Conservation (phyloP, 2,113 vertebrate species). For the Lontra canadensis region DNA sequence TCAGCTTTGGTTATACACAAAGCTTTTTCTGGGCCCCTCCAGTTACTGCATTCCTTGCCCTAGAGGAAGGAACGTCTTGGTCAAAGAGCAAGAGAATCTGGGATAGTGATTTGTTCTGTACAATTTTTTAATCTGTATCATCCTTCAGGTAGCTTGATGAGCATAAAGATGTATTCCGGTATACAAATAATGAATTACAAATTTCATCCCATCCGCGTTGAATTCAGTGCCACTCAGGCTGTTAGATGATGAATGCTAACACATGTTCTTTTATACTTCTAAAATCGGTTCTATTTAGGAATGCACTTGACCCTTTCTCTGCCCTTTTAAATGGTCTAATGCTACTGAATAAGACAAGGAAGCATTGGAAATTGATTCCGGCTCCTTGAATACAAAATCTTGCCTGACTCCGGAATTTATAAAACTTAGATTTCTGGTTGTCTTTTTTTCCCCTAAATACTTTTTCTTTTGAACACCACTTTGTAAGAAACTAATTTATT, state of each 20-base stretch:
- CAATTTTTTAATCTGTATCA: background rate
- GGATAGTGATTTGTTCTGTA: background rate
- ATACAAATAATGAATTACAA: background rate
- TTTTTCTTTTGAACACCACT: constrained; percentile 57
- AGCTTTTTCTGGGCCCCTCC: background rate
- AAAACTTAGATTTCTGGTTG: constrained; percentile 40
- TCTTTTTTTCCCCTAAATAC: background rate
- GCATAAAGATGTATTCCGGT: background rate
- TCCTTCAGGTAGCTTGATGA: background rate
- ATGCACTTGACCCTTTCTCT: background rate
- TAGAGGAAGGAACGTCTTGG: background rate
- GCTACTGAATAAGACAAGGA: constrained; percentile 17
- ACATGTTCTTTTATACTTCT: background rate
- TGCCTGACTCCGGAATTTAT: background rate
- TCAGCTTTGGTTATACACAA: background rate
- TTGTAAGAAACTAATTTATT: constrained; percentile 67
- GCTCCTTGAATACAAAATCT: constrained; percentile 36
- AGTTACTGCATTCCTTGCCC: background rate
- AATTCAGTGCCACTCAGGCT: background rate
- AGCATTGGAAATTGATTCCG: constrained; percentile 33
- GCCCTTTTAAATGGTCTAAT: background rate
- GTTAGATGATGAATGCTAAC: background rate
- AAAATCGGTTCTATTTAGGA: background rate
- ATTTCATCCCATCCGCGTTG: constrained; percentile 14
- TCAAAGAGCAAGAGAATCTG: constrained; percentile 18